Evolutionary conservation across 2,113 vertebrate species (phyloP).

Genomic region (Gnathonemus echidnorhynchus): DNA sequence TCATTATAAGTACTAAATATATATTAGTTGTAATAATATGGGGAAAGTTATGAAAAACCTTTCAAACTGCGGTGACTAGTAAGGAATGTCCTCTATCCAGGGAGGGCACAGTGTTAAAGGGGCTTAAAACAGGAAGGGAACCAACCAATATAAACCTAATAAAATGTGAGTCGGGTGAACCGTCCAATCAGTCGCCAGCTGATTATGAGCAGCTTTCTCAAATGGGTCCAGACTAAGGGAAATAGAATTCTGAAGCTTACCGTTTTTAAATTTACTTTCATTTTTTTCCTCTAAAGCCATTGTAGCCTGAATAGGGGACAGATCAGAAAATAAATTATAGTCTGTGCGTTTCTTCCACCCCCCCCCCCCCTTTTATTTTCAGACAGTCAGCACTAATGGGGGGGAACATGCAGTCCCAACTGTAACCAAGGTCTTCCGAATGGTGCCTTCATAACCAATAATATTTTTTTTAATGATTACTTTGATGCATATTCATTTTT

Average conservation of each 20-base stretch:
- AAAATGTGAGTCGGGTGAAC: constrained; percentile 46
- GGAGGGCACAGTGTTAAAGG: background rate
- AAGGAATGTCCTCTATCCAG: background rate
- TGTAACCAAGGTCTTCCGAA: background rate
- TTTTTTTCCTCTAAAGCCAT: constrained; percentile 17
- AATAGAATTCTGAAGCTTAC: constrained; percentile 37
- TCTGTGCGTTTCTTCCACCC: background rate
- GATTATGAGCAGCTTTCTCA: constrained; percentile 41
- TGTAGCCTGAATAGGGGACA: constrained; percentile 2
- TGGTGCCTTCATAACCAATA: background rate
- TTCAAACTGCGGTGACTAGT: background rate
- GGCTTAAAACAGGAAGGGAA: background rate
- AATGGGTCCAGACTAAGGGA: constrained; percentile 41
- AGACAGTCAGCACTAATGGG: background rate
- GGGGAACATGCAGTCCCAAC: background rate
- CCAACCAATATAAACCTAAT: constrained; percentile 45
- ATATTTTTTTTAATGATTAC: background rate
- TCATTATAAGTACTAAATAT: background rate
- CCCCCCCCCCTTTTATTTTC: background rate
- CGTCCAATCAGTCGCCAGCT: constrained; percentile 50
- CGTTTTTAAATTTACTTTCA: constrained; percentile 3
- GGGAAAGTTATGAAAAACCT: background rate
- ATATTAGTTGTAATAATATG: background rate
- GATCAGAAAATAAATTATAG: constrained; percentile 28
- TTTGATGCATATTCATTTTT: background rate